These are phyloP conservation scores for Horisme vitalbata DNA, from an alignment of 2,888 invertebrate species.

Conservation along the genomic window DNA sequence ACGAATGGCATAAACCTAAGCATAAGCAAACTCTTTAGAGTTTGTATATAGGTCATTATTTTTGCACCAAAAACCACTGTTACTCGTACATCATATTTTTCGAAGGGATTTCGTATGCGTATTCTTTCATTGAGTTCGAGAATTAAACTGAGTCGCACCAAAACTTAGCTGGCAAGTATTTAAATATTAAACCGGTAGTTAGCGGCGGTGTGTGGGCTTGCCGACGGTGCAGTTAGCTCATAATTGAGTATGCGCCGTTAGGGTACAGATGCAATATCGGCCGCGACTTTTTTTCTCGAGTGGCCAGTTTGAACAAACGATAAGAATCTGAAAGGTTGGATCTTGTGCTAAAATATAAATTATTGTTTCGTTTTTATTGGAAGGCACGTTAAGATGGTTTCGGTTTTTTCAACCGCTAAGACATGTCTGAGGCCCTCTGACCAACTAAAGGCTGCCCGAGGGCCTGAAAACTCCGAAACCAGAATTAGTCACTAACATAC, in stretches of 20 bases:
- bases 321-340: too few species aligned
- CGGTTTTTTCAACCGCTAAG: too few species aligned
- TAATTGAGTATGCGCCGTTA: conserved; percentile 51
- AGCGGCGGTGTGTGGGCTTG: conserved; percentile 52
- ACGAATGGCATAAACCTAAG: too few species aligned
- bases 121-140: not conserved
- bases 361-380: too few species aligned
- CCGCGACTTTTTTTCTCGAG: conserved; percentile 7
- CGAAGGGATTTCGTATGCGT: not conserved
- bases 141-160: conserved; percentile 3
- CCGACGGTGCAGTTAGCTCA: conserved; percentile 52
- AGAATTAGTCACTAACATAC: too few species aligned
- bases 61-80: too few species aligned
- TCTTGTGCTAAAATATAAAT: too few species aligned
- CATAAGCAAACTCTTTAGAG: not conserved
- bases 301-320: too few species aligned
- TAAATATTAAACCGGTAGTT: conserved; percentile 66
- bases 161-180: conserved; percentile 15
- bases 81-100: not conserved
- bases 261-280: not conserved
- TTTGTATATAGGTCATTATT: not conserved
- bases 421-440: too few species aligned
- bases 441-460: too few species aligned
- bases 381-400: too few species aligned
- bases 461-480: too few species aligned